Conservation (phyloP, 2,113 vertebrate species). For the Rynchops niger region DNA sequence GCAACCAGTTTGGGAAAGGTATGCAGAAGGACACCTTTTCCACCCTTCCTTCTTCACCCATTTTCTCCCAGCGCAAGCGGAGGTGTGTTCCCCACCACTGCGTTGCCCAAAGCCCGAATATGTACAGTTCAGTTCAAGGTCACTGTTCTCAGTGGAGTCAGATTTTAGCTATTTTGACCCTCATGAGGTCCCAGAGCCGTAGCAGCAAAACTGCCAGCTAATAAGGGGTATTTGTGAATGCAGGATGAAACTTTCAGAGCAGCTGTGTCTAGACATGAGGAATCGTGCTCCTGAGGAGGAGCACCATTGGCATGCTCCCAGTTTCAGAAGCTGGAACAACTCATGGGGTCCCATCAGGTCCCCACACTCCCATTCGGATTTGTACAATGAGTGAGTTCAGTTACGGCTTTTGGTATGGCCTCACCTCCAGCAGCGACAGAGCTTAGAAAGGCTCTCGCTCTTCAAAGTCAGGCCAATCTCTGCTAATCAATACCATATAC, state of each 20-base stretch:
- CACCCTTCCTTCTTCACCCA: not conserved
- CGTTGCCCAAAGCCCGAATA: not conserved
- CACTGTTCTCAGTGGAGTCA: not conserved
- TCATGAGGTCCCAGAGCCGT: not conserved
- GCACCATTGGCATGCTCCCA: not conserved
- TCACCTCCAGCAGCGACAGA: not conserved
- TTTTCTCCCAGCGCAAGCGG: not conserved
- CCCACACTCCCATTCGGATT: not conserved
- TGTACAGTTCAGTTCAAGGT: not conserved
- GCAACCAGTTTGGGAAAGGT: slow-evolving; percentile 81
- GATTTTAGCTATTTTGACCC: not conserved
- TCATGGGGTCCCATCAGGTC: not conserved
- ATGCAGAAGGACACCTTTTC: not conserved
- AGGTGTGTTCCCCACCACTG: not conserved
- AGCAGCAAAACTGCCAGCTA: not conserved
- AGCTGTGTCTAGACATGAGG: slow-evolving; percentile 1
- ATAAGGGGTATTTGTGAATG: not conserved
- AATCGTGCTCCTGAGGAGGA: not conserved
- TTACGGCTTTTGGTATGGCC: not conserved
- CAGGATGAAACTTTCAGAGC: not conserved
- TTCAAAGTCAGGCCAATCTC: not conserved
- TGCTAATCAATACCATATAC: not conserved
- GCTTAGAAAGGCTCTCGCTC: not conserved
- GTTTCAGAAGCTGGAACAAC: not conserved
- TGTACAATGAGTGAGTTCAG: not conserved